A percentile compares a stretch with the other conserved stretches of the same genome.
phyloP scores from a whole-genome alignment of 2,113 vertebrate genomes.

The Hippocampus barbouri region DNA sequence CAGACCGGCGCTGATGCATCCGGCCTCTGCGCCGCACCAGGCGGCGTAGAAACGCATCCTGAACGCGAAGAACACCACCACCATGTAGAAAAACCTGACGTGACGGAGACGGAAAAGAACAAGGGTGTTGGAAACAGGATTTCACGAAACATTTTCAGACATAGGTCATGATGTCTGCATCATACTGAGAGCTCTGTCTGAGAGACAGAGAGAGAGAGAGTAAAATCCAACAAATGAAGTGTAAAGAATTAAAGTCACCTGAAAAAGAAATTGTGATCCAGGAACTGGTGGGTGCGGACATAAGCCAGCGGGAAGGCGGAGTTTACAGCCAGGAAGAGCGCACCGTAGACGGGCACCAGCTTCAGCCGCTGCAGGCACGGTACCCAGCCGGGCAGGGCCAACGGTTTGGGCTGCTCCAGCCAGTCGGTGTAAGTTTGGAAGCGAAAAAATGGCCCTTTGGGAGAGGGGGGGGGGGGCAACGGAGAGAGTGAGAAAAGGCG shows the following conservation, averaged over 20 bases:
- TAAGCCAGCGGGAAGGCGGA: slow-evolving; percentile 78
- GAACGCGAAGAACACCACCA: slow-evolving; percentile 84
- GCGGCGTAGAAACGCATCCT: slow-evolving; percentile 89
- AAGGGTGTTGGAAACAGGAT: not conserved
- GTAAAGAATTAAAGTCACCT: slow-evolving; percentile 51
- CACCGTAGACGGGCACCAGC: slow-evolving; percentile 77
- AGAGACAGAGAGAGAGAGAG: too few relatives aligned
- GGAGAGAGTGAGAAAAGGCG: slow-evolving; percentile 19
- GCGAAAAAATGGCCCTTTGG: slow-evolving; percentile 84
- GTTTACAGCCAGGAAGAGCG: slow-evolving; percentile 76
- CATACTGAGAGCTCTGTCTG: not conserved
- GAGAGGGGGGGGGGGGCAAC: not conserved
- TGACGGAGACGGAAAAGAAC: not conserved
- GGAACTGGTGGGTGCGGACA: slow-evolving; percentile 78
- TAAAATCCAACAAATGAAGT: not conserved
- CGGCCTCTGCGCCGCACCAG: slow-evolving; percentile 83
- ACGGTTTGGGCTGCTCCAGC: slow-evolving; percentile 76
- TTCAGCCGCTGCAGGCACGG: slow-evolving; percentile 77
- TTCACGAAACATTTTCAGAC: not conserved
- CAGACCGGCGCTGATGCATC: slow-evolving; percentile 83
- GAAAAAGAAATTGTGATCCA: slow-evolving; percentile 71
- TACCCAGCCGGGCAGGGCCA: slow-evolving; percentile 71
- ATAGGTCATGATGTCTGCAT: not conserved
- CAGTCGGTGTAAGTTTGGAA: slow-evolving; percentile 84
- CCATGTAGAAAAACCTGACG: slow-evolving; percentile 85